Conservation (phyloP, 2,888 invertebrate genomes). For the Emmelina monodactyla region DNA sequence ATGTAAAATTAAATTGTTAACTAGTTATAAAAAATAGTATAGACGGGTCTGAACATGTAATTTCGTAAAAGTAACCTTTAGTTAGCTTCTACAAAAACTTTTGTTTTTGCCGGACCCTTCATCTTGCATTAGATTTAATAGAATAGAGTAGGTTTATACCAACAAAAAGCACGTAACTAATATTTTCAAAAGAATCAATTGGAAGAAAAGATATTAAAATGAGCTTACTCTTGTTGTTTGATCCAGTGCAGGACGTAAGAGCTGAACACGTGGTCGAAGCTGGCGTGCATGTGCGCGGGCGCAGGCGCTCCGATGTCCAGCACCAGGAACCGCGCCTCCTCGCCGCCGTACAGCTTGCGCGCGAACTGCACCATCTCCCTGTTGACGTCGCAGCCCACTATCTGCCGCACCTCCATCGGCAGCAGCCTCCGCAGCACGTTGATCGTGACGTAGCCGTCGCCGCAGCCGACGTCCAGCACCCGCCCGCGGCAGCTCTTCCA, state of each 20-base stretch:
- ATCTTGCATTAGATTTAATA: no score
- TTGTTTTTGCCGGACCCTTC: no score
- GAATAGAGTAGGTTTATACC: no score
- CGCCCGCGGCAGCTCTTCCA: constrained; percentile 58
- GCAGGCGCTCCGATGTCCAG: constrained; percentile 67
- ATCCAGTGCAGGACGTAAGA: constrained; percentile 86
- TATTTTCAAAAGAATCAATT: no score
- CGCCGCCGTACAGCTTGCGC: constrained; percentile 50
- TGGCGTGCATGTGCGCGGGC: constrained; percentile 45
- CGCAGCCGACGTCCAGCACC: constrained; percentile 78
- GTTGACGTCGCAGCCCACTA: constrained; percentile 76
- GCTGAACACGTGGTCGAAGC: constrained; percentile 75
- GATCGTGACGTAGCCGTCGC: constrained; percentile 75
- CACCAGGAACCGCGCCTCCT: constrained; percentile 48
- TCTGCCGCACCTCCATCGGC: constrained; percentile 52
- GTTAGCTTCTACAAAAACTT: no score
- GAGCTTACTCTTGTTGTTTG: constrained; percentile 71
- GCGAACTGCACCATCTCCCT: constrained; percentile 75
- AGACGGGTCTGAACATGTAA: no score
- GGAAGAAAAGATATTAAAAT: neutral
- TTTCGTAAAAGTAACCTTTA: no score
- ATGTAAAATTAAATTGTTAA: no score
- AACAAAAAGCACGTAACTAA: no score
- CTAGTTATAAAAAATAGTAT: no score
- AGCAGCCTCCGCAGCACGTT: constrained; percentile 67